These are phyloP conservation scores for Thamnophis elegans DNA, from an alignment of 2,797 vertebrate genomes.

Conservation along the genomic window DNA sequence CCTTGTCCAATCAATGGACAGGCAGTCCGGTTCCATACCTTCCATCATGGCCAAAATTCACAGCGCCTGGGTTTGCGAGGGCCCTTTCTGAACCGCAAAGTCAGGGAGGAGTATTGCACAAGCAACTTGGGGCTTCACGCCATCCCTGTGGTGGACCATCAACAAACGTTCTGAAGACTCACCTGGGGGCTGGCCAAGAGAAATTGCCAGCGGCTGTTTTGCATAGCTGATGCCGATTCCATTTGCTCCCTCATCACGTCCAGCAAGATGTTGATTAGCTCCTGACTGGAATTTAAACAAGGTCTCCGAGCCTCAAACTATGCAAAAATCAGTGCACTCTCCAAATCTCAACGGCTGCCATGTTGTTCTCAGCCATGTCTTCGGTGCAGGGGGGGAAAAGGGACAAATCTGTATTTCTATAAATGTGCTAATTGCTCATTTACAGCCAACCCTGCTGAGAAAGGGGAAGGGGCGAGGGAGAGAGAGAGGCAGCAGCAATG, in stretches of 20 bases:
- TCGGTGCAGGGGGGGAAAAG: background rate
- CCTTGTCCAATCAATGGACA: background rate
- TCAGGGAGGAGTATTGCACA: background rate
- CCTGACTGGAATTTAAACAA: conserved; percentile 43
- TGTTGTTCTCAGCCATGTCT: background rate
- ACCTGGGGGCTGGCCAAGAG: conserved; percentile 18
- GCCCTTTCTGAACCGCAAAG: background rate
- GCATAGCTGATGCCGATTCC: background rate
- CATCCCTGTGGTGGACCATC: conserved; percentile 2
- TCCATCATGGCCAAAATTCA: background rate
- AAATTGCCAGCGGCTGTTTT: conserved; percentile 18
- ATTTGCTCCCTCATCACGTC: conserved; percentile 38
- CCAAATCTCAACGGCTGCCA: conserved; percentile 4
- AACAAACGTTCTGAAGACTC: conserved; percentile 3
- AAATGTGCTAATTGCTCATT: background rate
- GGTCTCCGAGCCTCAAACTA: conserved; percentile 42
- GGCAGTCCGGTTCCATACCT: background rate
- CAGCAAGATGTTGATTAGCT: conserved; percentile 35
- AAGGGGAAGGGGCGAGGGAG: background rate
- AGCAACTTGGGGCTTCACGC: conserved; percentile 34
- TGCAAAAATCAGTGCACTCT: background rate
- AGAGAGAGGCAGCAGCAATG: background rate
- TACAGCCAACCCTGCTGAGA: background rate
- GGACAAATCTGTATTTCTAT: background rate
- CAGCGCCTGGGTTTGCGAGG: background rate